Conservation (phyloP, 2,113 vertebrate genomes). For the Anhinga anhinga region DNA sequence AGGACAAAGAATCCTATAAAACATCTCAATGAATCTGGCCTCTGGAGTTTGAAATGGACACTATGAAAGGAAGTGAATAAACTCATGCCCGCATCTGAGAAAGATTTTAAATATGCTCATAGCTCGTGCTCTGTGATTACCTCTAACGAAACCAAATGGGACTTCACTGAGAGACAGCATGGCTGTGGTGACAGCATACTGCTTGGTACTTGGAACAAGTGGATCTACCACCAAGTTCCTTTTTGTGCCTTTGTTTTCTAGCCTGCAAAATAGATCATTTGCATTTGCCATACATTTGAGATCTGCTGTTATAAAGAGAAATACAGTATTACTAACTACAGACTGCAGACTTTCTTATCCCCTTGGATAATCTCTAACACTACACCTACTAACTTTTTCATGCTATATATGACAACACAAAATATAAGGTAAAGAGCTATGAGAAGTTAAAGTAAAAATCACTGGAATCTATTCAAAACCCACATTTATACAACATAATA, state of each 20-base stretch:
- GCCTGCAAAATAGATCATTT: background rate
- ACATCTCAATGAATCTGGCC: background rate
- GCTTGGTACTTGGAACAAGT: background rate
- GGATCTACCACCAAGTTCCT: background rate
- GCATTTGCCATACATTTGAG: rapidly evolving
- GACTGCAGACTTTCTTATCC: background rate
- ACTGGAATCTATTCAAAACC: background rate
- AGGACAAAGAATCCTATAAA: background rate
- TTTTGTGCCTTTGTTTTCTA: background rate
- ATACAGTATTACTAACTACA: background rate
- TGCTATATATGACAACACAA: background rate
- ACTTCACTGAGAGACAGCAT: background rate
- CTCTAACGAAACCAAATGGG: background rate
- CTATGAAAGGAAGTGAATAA: background rate
- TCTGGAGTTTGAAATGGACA: background rate
- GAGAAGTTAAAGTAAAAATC: background rate
- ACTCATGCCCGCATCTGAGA: background rate
- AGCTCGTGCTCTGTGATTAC: background rate
- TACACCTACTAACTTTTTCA: background rate
- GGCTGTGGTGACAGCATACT: rapidly evolving
- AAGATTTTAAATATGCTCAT: background rate
- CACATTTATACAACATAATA: background rate
- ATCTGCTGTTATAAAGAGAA: background rate
- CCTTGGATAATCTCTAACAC: background rate
- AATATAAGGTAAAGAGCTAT: background rate